Percentiles rank a stretch among this genome's conserved stretches.
phyloP scores from a whole-genome alignment of 2,888 invertebrate genomes.

The Congeria kusceri region DNA sequence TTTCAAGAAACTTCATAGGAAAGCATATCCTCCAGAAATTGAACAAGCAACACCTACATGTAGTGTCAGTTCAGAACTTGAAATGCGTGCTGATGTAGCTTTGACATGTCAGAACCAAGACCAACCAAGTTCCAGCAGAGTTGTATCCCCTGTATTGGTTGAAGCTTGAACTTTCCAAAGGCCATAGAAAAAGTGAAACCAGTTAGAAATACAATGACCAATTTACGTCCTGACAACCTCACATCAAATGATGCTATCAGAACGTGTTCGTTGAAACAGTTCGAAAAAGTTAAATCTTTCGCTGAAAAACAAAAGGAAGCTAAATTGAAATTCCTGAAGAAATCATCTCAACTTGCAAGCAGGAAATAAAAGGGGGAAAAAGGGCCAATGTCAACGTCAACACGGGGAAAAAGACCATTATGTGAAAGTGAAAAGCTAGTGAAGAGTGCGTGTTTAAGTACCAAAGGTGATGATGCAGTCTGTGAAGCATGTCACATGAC shows the following conservation, averaged over 20 bases:
- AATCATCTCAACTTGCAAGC: neutral
- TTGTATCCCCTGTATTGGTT: neutral
- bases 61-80: neutral
- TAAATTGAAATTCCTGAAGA: neutral
- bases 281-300: slow-evolving; percentile 1
- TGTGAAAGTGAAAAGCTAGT: too few species aligned
- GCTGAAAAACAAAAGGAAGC: slow-evolving; percentile 6
- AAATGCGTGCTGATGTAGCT: neutral
- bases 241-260: slow-evolving; percentile 1
- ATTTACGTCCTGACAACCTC: neutral
- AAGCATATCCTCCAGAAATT: neutral
- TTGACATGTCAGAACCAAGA: neutral
- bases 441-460: neutral
- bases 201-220: neutral
- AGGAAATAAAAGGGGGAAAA: neutral
- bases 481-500: slow-evolving; percentile 20
- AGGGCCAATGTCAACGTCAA: neutral
- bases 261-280: neutral
- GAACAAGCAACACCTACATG: neutral
- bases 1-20: neutral
- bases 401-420: neutral
- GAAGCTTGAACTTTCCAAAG: neutral
- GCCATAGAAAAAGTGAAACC: neutral
- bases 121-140: neutral
- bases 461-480: neutral